Base-by-base conservation (phyloP, 1,140 invertebrate genomes). In the Drosophila bipectinata region DNA sequence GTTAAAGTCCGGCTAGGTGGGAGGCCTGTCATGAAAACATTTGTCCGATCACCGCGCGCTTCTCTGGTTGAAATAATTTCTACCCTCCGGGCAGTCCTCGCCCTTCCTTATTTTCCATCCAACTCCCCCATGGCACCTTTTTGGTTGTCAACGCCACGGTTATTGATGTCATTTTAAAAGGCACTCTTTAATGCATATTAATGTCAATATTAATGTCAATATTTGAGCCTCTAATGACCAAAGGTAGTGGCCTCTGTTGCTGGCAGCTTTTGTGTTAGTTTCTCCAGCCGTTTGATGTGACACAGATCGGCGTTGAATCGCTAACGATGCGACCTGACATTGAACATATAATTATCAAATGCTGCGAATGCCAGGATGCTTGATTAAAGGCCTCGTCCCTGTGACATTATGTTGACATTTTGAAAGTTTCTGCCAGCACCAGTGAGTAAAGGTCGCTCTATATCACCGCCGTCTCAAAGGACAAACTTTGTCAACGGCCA, bases 191-290 rank as follows among this genome's bases (percentile, higher is more conserved):
- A 87, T 87, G 83, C 83, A 88, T 87, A 87, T 87, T 87, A 87
- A 87, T 88, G 82, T 85, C 81, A 85, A 87, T 87, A 85, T 85
- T 85, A 79, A 87, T 87, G 82, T 79, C 82, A 87, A 87, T 87
- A 88, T 87, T 87, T 87, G 76, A 63, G 63, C 59, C 64, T 88
- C 79, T 87, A 87, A 87, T 87, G 83, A 88, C 79, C 83, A 71
- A 53, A 61, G 51, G 66, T 41, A 18, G 41, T 30, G 32, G 56
- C 28, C 28, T 28, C 69, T 76, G 72, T 52, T 72, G 45, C 44
- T 88, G 74, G 45, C 66, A 77, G 63, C 63, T 60, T 80, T 77
- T 87, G 80, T 87, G 83, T 72, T 87, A 77, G 79, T 76, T 67
- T 74, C 24, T 10, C 44, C 64, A 30, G 34, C 55, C 45, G 56